Evolutionary conservation across 2,888 invertebrate species (phyloP).

Genomic region (Trachelus tabidus): DNA sequence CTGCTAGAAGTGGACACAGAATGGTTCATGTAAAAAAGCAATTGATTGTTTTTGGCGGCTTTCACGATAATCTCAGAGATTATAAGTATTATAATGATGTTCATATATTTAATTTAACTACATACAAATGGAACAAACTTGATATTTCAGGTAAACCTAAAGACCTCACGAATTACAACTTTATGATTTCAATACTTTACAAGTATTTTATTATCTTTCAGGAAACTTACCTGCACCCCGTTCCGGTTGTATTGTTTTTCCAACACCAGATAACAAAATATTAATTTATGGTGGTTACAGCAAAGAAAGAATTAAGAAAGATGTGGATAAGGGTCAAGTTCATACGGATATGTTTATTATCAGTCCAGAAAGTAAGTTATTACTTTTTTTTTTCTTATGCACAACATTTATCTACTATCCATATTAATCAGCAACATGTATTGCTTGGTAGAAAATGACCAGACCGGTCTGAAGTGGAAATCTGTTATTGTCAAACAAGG

Average conservation of each 20-base stretch:
- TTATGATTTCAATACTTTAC: conserved; percentile 15
- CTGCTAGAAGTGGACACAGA: conserved; percentile 88
- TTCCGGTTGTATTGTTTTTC: conserved; percentile 83
- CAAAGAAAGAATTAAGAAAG: conserved; percentile 78
- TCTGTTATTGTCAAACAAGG: conserved; percentile 77
- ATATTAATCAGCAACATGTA: background rate
- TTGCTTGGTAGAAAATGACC: conserved; percentile 69
- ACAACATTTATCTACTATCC: background rate
- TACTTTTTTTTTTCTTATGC: conserved; percentile 6
- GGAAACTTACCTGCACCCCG: conserved; percentile 81
- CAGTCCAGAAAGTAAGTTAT: conserved; percentile 72
- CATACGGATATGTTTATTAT: conserved; percentile 79
- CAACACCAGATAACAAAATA: conserved; percentile 73
- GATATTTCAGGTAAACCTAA: conserved; percentile 63
- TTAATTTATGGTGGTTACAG: conserved; percentile 83
- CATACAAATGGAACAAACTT: conserved; percentile 81
- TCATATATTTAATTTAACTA: conserved; percentile 83
- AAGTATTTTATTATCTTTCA: conserved; percentile 24
- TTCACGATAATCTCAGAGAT: conserved; percentile 87
- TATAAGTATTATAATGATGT: conserved; percentile 92
- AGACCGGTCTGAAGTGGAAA: conserved; percentile 75
- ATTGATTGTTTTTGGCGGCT: conserved; percentile 90
- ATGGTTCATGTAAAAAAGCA: conserved; percentile 86
- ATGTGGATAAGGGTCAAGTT: conserved; percentile 78
- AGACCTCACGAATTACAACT: background rate